phyloP scores from a whole-genome alignment of 2,888 invertebrate genomes.

The Leptinotarsa tumamoca region DNA sequence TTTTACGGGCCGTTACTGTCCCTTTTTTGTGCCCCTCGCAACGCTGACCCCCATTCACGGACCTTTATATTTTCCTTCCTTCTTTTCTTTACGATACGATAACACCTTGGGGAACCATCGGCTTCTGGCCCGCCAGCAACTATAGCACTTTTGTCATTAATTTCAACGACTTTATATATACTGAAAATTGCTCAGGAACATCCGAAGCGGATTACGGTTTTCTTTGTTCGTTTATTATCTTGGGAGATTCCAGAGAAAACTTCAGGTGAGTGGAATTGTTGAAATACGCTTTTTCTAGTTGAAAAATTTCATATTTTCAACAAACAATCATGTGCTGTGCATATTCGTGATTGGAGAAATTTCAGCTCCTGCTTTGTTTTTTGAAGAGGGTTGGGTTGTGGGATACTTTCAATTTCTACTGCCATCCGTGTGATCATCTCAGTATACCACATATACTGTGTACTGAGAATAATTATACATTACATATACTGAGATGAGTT shows the following conservation, averaged over 20 bases:
- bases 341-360: neutral
- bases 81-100: slow-evolving; percentile 51
- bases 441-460: too few species aligned
- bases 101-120: slow-evolving; percentile 55
- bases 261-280: slow-evolving; percentile 12
- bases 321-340: neutral
- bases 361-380: neutral
- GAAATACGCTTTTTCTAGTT: neutral
- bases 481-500: too few species aligned
- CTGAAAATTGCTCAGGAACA: slow-evolving; percentile 46
- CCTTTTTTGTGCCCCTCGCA: slow-evolving; percentile 48
- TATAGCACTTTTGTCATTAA: slow-evolving; percentile 51
- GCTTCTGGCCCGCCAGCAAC: slow-evolving; percentile 48
- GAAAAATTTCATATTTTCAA: neutral
- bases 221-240: slow-evolving; percentile 26
- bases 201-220: slow-evolving; percentile 25
- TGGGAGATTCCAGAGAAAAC: neutral
- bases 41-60: slow-evolving; percentile 49
- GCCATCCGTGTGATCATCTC: too few species aligned
- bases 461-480: too few species aligned
- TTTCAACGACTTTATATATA: slow-evolving; percentile 51
- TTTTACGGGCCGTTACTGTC: slow-evolving; percentile 53
- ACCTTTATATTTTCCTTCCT: slow-evolving; percentile 50
- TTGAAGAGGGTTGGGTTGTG: too few species aligned
- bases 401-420: too few species aligned